Percentiles rank a stretch among this genome's conserved stretches.
phyloP scores from a whole-genome alignment of 2,113 vertebrate genomes.

The Nesoenas mayeri region DNA sequence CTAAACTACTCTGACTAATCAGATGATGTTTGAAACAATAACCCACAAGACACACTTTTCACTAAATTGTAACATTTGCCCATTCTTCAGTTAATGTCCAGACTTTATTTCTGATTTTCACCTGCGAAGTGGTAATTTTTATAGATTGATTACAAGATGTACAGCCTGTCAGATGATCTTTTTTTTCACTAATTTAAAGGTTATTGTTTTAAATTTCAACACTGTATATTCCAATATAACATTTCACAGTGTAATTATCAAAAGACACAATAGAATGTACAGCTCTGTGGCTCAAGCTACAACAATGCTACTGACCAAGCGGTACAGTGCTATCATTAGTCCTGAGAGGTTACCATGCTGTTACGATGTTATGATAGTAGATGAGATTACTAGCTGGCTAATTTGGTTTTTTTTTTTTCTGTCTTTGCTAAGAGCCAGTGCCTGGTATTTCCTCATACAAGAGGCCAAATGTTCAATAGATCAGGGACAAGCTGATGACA shows the following conservation, averaged over 20 bases:
- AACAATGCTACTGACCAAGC: neutral
- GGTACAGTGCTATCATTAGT: neutral
- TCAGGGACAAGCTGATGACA: neutral
- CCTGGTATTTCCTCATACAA: neutral
- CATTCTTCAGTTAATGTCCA: neutral
- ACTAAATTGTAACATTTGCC: neutral
- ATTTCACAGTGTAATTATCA: neutral
- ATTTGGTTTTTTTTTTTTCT: neutral
- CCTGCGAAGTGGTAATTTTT: neutral
- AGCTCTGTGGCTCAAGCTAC: neutral
- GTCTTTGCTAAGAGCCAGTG: neutral
- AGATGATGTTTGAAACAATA: neutral
- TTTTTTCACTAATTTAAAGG: slow-evolving; percentile 4
- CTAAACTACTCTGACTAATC: neutral
- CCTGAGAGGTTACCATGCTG: neutral
- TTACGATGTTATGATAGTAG: neutral
- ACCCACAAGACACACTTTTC: neutral
- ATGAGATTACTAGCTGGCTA: neutral
- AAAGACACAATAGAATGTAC: neutral
- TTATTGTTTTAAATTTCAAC: neutral
- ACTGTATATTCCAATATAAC: neutral
- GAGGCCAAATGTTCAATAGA: neutral
- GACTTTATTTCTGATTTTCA: neutral
- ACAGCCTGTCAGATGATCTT: neutral
- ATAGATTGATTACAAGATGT: neutral